Conservation (phyloP, 2,113 vertebrate species). For the Phyllopteryx taeniolatus region DNA sequence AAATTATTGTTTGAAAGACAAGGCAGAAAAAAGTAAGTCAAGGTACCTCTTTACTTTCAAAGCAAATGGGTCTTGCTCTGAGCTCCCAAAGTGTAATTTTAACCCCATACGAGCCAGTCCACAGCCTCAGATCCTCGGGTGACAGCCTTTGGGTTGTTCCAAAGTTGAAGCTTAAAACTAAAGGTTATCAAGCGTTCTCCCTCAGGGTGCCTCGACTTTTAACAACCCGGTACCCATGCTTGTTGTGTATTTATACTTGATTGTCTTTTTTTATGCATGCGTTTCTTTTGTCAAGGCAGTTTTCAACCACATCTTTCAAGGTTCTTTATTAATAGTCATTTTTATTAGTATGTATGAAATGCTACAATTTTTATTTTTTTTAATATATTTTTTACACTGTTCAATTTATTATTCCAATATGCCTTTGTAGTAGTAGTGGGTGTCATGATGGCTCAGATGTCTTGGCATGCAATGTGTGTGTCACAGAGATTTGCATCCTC, state of each 20-base stretch:
- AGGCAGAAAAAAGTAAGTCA: too few species aligned
- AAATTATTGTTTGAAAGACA: too few species aligned
- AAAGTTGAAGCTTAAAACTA: too few species aligned
- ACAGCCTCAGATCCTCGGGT: too few species aligned
- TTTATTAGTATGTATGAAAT: not conserved
- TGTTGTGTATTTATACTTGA: too few species aligned
- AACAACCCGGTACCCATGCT: too few species aligned
- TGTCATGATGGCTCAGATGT: constrained; percentile 5
- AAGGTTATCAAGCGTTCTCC: too few species aligned
- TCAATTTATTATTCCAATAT: not conserved
- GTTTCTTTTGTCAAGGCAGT: not conserved
- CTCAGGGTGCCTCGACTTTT: too few species aligned
- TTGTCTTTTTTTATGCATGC: too few species aligned
- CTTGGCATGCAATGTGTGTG: constrained; percentile 10
- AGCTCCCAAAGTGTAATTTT: too few species aligned
- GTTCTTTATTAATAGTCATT: not conserved
- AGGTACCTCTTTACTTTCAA: not conserved
- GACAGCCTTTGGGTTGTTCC: too few species aligned
- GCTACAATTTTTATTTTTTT: not conserved
- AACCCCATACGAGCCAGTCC: too few species aligned
- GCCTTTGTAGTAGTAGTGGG: not conserved
- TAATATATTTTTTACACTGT: not conserved
- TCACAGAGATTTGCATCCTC: constrained; percentile 21
- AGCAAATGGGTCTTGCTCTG: not conserved
- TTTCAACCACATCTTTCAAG: not conserved